These are phyloP conservation scores for Batillaria attramentaria DNA, from an alignment of 1,140 invertebrate genomes.

Conservation along the genomic window DNA sequence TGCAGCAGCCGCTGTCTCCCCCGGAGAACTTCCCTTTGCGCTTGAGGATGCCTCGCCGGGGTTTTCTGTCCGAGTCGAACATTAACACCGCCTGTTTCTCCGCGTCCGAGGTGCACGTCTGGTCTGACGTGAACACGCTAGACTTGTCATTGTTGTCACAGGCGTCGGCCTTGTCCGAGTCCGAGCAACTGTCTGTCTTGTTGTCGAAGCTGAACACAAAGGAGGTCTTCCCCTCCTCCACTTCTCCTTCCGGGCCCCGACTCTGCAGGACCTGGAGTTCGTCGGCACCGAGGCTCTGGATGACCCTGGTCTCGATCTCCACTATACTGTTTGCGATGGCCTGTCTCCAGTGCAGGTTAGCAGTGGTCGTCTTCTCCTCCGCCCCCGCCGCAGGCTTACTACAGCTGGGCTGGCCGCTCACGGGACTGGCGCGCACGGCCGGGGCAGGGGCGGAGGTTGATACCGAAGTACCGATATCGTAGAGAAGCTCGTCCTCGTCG, in stretches of 20 bases:
- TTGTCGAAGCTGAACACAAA: no score
- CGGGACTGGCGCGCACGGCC: background rate
- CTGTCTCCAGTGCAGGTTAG: background rate
- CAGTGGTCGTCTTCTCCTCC: background rate
- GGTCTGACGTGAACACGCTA: conserved; percentile 43
- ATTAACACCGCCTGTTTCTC: conserved; percentile 37
- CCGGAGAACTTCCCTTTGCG: conserved; percentile 63
- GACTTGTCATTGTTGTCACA: conserved; percentile 21
- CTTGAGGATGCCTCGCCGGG: conserved; percentile 65
- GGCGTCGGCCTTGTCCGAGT: background rate
- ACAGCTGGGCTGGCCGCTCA: background rate
- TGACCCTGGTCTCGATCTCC: background rate
- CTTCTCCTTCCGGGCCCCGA: background rate
- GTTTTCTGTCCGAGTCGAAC: conserved; percentile 63
- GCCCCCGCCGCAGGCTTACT: background rate
- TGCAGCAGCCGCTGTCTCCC: conserved; percentile 63
- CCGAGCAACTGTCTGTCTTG: background rate
- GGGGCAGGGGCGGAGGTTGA: background rate
- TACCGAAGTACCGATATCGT: conserved; percentile 16
- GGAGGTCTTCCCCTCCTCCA: background rate
- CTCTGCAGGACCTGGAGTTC: conserved; percentile 1
- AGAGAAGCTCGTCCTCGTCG: conserved; percentile 32
- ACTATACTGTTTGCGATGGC: background rate
- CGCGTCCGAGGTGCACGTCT: background rate
- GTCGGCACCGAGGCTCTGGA: background rate